These are phyloP conservation scores for Neofelis nebulosa DNA, from an alignment of 2,113 vertebrate genomes.

Conservation along the genomic window DNA sequence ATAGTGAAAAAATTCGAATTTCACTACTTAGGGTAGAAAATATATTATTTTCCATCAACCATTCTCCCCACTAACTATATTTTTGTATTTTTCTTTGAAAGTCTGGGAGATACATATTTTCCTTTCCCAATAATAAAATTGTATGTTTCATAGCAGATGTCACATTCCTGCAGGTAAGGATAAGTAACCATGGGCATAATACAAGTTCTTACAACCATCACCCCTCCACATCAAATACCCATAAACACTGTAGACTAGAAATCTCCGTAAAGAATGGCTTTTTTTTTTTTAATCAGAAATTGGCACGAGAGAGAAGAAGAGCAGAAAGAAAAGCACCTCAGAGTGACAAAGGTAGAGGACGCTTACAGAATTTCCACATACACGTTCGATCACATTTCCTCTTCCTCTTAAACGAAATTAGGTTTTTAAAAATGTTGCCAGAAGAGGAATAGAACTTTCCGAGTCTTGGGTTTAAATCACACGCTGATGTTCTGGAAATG, in stretches of 20 bases:
- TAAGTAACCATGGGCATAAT: slow-evolving; percentile 18
- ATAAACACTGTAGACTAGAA: background rate
- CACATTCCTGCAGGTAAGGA: slow-evolving; percentile 1
- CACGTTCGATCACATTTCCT: background rate
- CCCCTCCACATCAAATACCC: background rate
- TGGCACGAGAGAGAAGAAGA: background rate
- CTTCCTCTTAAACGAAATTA: background rate
- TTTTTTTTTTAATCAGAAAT: background rate
- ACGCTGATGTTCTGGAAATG: slow-evolving; percentile 23
- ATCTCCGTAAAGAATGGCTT: background rate
- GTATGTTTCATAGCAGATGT: background rate
- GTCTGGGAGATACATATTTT: background rate
- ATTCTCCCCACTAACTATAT: background rate
- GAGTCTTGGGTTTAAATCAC: slow-evolving; percentile 29
- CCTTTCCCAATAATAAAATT: slow-evolving; percentile 30
- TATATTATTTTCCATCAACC: slow-evolving; percentile 3
- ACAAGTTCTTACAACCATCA: background rate
- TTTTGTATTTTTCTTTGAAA: slow-evolving; percentile 41
- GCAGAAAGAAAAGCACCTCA: background rate
- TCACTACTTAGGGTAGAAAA: background rate
- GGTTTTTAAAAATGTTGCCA: background rate
- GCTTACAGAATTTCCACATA: background rate
- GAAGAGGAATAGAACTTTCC: slow-evolving; percentile 51
- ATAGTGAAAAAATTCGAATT: background rate
- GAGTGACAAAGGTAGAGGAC: background rate